Base-by-base conservation (phyloP, 2,888 invertebrate genomes). In the Stenodema calcarata region DNA sequence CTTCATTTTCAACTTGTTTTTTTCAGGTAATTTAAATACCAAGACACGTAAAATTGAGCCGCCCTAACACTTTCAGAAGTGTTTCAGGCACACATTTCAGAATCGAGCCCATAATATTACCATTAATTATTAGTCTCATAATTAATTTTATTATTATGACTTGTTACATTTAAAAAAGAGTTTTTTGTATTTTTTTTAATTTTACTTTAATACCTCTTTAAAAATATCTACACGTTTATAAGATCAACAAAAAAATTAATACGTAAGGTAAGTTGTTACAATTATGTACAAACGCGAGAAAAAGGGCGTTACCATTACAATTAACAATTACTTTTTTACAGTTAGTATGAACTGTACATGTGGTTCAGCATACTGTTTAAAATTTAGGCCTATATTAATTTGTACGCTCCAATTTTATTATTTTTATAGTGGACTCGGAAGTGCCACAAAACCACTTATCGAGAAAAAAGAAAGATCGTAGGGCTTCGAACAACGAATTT, bases 301-400 rank as follows among this genome's bases (percentile, higher is more conserved):
- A 70, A 69, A 70, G 18, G 23, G 69, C 69, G 41, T 28, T 47
- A 82, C 82, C 82, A 62, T 62, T 28, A 30, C 54, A 54, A 54
- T 27, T 28, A 50, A 16, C 14, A 23, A 27, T 47, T 79, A 18
- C n/a, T 35, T 35, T 54, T 30, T 82, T 82, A 84, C 70, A 70
- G 79, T 78, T 86, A 86, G 79, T 86, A 44, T 11, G 23, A 75
- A 85, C 79, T 79, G 86, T 86, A 86, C 76, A 78, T 35, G 27
- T 54, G 42, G 62, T 86, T 87, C 81, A 44, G 18, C 16, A 16
- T 41, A 62, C 23, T 62, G 62, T 78, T 44, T 23, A 44, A 70
- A 83, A 85, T 90, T 90, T 90, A 90, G 90, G 91, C 91, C 91
- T 91, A 90, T 90, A 90, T 90, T 90, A 88, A 91, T 91, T 91